Evolutionary conservation across 1,140 invertebrate genomes (phyloP).

Genomic region (Calephelis nemesis): DNA sequence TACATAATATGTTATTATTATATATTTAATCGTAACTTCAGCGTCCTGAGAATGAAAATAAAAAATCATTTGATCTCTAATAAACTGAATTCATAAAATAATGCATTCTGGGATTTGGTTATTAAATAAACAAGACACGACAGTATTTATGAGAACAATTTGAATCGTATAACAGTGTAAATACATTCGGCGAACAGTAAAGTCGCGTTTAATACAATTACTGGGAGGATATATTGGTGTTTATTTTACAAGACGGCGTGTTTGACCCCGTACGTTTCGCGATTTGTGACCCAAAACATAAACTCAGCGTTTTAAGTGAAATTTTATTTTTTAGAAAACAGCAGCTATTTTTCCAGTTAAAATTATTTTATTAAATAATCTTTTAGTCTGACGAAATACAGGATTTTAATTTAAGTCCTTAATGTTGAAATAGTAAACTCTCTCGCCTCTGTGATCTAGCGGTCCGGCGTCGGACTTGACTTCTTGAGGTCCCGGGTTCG

Average conservation of each 20-base stretch:
- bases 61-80: conserved; percentile 3
- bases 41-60: neutral
- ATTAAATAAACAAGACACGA: conserved; percentile 27
- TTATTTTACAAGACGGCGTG: conserved; percentile 61
- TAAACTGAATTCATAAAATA: conserved; percentile 14
- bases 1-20: too few species aligned
- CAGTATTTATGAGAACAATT: conserved; percentile 51
- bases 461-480: too few species aligned
- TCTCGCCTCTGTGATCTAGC: too few species aligned
- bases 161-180: conserved; percentile 55
- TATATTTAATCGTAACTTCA: too few species aligned
- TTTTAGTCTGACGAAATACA: too few species aligned
- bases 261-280: conserved; percentile 49
- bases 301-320: conserved; percentile 9
- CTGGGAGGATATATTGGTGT: conserved; percentile 63
- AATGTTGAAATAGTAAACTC: too few species aligned
- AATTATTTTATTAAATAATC: too few species aligned
- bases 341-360: too few species aligned
- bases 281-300: conserved; percentile 19
- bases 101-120: conserved; percentile 21
- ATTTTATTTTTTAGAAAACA: neutral
- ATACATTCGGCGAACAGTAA: conserved; percentile 61
- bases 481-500: too few species aligned
- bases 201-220: conserved; percentile 74
- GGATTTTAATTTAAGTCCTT: too few species aligned